Evolutionary conservation across 2,113 vertebrate genomes (phyloP).

Genomic region (Plecotus auritus): DNA sequence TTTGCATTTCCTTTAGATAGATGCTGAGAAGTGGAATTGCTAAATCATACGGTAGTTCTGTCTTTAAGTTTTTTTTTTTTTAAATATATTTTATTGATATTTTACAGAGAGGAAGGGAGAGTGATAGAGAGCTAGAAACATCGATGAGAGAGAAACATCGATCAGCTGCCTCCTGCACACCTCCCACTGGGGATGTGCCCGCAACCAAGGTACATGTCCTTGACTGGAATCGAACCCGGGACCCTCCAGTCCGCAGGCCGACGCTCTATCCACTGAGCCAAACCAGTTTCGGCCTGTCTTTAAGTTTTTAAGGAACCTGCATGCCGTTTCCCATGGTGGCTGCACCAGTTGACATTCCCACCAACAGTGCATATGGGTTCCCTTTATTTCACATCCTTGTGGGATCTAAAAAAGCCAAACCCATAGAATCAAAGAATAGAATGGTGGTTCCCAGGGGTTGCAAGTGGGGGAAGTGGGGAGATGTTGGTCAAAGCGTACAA

Average conservation of each 20-base stretch:
- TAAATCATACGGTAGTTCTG: background rate
- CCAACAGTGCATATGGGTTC: background rate
- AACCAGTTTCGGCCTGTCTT: too few relatives aligned
- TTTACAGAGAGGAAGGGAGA: too few relatives aligned
- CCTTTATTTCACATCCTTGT: background rate
- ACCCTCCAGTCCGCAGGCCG: too few relatives aligned
- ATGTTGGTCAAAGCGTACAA: background rate
- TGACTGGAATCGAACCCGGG: too few relatives aligned
- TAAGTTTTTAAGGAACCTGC: background rate
- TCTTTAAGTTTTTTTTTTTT: background rate
- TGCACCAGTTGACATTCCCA: background rate
- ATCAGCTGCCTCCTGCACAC: too few relatives aligned
- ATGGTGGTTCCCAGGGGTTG: background rate
- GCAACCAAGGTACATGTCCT: too few relatives aligned
- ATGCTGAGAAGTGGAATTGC: background rate
- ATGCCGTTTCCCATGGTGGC: background rate
- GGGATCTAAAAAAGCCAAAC: background rate
- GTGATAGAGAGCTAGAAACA: too few relatives aligned
- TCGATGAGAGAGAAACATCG: too few relatives aligned
- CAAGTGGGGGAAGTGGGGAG: too few relatives aligned
- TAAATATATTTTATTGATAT: too few relatives aligned
- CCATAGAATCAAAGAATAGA: background rate
- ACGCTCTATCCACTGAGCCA: too few relatives aligned
- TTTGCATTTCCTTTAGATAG: background rate
- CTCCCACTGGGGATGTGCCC: too few relatives aligned